Percentiles rank a stretch among this genome's conserved stretches.
These are phyloP conservation scores for Pantherophis guttatus DNA, from an alignment of 2,113 vertebrate species.

Conservation along the genomic window DNA sequence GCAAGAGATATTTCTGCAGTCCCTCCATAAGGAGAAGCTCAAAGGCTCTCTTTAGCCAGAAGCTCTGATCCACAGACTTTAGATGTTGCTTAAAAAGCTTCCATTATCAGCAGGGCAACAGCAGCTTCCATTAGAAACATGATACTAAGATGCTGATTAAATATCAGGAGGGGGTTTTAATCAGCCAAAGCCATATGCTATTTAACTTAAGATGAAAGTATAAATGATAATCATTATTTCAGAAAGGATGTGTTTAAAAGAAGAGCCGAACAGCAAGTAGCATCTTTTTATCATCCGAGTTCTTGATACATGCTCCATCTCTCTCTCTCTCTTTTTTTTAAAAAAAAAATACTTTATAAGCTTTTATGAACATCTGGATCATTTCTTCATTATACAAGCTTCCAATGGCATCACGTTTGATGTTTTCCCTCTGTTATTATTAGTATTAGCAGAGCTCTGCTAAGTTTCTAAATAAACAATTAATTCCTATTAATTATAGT, in stretches of 20 bases:
- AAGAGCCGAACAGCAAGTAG: conserved; percentile 71
- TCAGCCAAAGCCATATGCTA: conserved; percentile 73
- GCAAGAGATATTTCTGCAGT: conserved; percentile 57
- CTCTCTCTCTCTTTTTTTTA: conserved; percentile 38
- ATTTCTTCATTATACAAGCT: conserved; percentile 61
- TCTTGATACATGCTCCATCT: conserved; percentile 57
- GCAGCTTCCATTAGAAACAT: conserved; percentile 69
- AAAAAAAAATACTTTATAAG: conserved; percentile 53
- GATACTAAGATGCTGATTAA: conserved; percentile 73
- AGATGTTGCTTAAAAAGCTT: conserved; percentile 70
- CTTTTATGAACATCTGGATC: conserved; percentile 69
- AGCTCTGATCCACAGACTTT: conserved; percentile 59
- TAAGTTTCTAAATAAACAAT: conserved; percentile 72
- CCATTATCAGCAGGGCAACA: conserved; percentile 68
- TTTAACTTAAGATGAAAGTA: conserved; percentile 77
- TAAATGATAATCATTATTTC: conserved; percentile 74
- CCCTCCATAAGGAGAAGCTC: conserved; percentile 52
- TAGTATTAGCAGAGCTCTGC: conserved; percentile 43
- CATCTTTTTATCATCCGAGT: conserved; percentile 70
- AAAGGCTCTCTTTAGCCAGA: conserved; percentile 63
- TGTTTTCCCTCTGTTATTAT: neutral
- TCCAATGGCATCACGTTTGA: conserved; percentile 60
- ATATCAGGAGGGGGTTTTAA: conserved; percentile 76
- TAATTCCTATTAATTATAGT: conserved; percentile 75
- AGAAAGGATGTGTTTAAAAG: conserved; percentile 71